Base-by-base conservation (phyloP, 2,797 vertebrate species). In the Malurus leucopterus region DNA sequence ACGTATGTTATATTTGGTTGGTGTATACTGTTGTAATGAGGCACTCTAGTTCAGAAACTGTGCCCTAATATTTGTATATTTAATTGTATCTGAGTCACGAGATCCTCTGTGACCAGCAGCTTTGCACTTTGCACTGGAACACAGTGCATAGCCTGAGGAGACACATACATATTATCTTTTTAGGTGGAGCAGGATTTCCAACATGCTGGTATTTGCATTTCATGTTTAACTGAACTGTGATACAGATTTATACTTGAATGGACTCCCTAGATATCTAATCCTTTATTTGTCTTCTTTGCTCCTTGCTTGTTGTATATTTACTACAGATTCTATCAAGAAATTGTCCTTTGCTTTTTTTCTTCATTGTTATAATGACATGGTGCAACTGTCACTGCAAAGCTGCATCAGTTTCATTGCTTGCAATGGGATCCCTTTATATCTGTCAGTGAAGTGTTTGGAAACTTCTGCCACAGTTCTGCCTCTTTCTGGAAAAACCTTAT, bases 111-210 rank as follows among this genome's bases (percentile, higher is more conserved):
- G 62, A 71, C 29, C 44, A 54, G 41, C 44, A 75, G 67, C 49
- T 50, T 64, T 88, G 77, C 40, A 73, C 80, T 90, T 89, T 91
- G 44, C 44, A 58, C 84, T 85, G 65, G 78, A 91, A 87, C 0
- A 3, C 32, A 69, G 88, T 29, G 36, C 41, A 61, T 2, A n/a
- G 47, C 71, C 58, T 55, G 46, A 67, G 54, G 69, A 88, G 79
- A 88, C 23, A 51, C 32, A 59, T 59, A 20, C 68, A 23, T 95
- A 38, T 87, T 94, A 85, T 92, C 79, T 90, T 94, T 94, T 65
- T 62, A 93, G 88, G 95, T 87, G 94, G 94, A 93, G 93, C 55
- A 63, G 84, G 34, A 89, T 91, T 94, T 91, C 63, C 51, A 92
- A 49, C 65, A 53, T 4, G 9, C 63, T 83, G 49, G 26, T 93